A percentile compares a stretch with the other conserved stretches of the same genome.
Conservation (phyloP, 2,797 vertebrate species). For the Molothrus aeneus region DNA sequence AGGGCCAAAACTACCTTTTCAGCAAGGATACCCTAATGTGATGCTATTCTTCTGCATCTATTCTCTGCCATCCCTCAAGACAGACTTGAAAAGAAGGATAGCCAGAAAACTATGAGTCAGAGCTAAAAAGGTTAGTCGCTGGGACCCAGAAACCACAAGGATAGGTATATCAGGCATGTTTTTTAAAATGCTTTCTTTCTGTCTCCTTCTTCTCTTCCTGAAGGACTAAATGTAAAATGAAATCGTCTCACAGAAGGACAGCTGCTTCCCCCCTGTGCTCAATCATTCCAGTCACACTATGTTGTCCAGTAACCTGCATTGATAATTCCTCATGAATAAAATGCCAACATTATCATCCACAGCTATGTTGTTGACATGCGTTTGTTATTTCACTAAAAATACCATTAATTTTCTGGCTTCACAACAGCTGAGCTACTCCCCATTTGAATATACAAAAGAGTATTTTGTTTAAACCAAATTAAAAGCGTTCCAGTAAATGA, state of each 20-base stretch:
- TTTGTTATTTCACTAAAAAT: constrained; percentile 81
- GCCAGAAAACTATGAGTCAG: not conserved
- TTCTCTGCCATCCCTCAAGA: not conserved
- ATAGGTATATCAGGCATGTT: not conserved
- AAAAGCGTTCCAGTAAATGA: constrained; percentile 83
- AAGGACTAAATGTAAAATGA: constrained; percentile 71
- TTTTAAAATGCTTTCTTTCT: constrained; percentile 5
- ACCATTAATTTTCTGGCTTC: constrained; percentile 82
- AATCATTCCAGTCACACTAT: constrained; percentile 78
- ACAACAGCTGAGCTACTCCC: constrained; percentile 80
- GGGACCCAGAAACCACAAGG: not conserved
- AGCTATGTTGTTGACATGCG: constrained; percentile 80
- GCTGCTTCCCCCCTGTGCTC: constrained; percentile 43
- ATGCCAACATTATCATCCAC: constrained; percentile 75
- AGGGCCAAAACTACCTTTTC: not conserved
- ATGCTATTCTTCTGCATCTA: not conserved
- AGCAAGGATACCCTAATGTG: not conserved
- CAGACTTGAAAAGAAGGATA: not conserved
- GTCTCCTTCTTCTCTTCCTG: not conserved
- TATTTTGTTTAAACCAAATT: constrained; percentile 85
- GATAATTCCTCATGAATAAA: constrained; percentile 83
- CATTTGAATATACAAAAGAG: constrained; percentile 82
- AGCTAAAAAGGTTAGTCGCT: constrained; percentile 8
- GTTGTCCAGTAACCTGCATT: constrained; percentile 77
- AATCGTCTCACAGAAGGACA: constrained; percentile 65